These are phyloP conservation scores for Cylindroiulus punctatus DNA, from an alignment of 2,888 invertebrate species.

Conservation along the genomic window DNA sequence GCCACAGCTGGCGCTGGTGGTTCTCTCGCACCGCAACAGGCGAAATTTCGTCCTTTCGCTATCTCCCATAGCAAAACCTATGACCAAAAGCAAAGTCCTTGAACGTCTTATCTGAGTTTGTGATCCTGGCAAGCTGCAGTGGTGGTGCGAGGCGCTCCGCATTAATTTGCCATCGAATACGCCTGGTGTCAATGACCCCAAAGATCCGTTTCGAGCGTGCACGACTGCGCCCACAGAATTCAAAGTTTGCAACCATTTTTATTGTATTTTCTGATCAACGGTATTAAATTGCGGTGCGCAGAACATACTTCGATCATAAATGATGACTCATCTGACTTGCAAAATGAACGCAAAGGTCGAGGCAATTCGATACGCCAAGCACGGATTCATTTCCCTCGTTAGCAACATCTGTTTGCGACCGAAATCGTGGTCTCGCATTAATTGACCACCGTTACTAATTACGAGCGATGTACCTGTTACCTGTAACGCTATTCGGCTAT, in stretches of 20 bases:
- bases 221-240: neutral
- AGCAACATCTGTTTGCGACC: conserved; percentile 14
- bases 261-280: neutral
- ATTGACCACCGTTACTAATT: conserved; percentile 39
- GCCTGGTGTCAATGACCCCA: conserved; percentile 19
- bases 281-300: conserved; percentile 17
- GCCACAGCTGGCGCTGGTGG: neutral
- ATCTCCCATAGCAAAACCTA: neutral
- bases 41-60: neutral
- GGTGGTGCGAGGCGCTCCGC: neutral
- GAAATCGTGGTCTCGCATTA: conserved; percentile 1
- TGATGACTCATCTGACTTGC: conserved; percentile 35
- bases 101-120: neutral
- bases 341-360: conserved; percentile 2
- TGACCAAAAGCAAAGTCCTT: conserved; percentile 39
- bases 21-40: neutral
- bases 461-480: neutral
- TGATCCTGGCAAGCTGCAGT: neutral
- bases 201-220: neutral
- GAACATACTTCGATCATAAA: neutral
- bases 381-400: neutral
- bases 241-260: neutral
- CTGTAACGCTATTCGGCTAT: neutral
- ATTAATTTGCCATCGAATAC: neutral
- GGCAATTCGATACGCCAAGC: neutral